Evolutionary conservation across 2,888 invertebrate genomes (phyloP).

Genomic region (Anoncus sp.): DNA sequence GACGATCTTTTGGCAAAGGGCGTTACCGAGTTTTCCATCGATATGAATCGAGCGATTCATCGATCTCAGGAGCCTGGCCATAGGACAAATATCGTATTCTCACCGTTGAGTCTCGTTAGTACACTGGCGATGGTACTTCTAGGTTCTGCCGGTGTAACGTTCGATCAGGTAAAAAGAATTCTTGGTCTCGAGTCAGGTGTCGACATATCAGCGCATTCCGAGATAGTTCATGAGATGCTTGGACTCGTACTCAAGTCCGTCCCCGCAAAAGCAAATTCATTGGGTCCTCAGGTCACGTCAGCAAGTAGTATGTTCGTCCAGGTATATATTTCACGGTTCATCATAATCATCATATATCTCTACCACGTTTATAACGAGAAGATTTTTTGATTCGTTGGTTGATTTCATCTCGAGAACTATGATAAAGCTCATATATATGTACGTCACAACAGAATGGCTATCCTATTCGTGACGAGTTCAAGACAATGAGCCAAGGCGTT

Average conservation of each 20-base stretch:
- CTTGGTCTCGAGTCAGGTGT: slow-evolving; percentile 85
- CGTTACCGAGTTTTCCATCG: slow-evolving; percentile 75
- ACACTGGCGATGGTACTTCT: slow-evolving; percentile 89
- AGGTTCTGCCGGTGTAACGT: slow-evolving; percentile 90
- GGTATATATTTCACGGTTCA: slow-evolving; percentile 71
- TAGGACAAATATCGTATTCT: slow-evolving; percentile 87
- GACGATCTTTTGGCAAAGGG: slow-evolving; percentile 76
- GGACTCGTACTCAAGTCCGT: slow-evolving; percentile 84
- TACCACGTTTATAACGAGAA: too few species aligned
- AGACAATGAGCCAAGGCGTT: slow-evolving; percentile 83
- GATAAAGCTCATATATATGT: not conserved
- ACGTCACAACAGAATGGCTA: slow-evolving; percentile 81
- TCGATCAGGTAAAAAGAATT: slow-evolving; percentile 86
- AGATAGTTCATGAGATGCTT: slow-evolving; percentile 85
- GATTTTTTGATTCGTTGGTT: too few species aligned
- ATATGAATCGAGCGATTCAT: slow-evolving; percentile 76
- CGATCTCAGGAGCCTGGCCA: slow-evolving; percentile 73
- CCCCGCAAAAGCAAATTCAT: slow-evolving; percentile 73
- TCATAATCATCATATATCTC: too few species aligned
- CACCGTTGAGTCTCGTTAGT: slow-evolving; percentile 89
- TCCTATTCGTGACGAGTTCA: slow-evolving; percentile 85
- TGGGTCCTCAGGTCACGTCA: slow-evolving; percentile 82
- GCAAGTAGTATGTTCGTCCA: slow-evolving; percentile 87
- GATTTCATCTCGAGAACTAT: too few species aligned
- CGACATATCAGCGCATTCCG: slow-evolving; percentile 82